Evolutionary conservation across 1,140 invertebrate genomes (phyloP), one percentile per base, ranked within the genome.

Genomic region (Epicauta chinensis): DNA sequence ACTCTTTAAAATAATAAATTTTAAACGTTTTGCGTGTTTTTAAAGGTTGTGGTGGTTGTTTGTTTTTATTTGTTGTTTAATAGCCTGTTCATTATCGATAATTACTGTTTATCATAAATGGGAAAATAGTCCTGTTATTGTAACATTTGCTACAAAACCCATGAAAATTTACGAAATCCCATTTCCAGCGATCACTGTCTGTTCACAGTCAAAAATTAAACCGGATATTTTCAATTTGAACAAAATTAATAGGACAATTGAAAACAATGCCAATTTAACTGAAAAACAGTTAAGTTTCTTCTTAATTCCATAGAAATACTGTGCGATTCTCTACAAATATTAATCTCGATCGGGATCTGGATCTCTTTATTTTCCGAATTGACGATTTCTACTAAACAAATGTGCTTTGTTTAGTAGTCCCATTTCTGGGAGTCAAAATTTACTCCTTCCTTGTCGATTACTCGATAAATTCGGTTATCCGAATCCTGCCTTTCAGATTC

Each of bases 221-320:
- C 49, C 47, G 47, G 34, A 41, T 0, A 16, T 13, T 7, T 56
- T 54, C 42, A 59, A 62, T 38, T n/a, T n/a, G n/a, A n/a, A n/a
- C n/a, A n/a, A n/a, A n/a, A n/a, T 60, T 40, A 29, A 58, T 58
- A 1, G 47, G 55, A 34, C 3, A 58, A 36, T 23, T 39, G 43
- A 16, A 37, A 12, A 51, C 51, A 23, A 30, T 15, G 12, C 16
- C 14, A 12, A 14, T 42, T 2, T n/a, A 12, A 12, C n/a, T 12
- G 6, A 15, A 48, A 16, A 37, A 30, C 6, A 48, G 34, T 37
- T 15, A 61, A 79, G 6, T 83, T 84, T 56, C 71, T 68, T 1
- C 75, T 77, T 2, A 77, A 82, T 9, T 58, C 83, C 17, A 84
- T 82, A 67, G 82, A 82, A 1, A 68, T 79, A 16, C 84, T 82